Conservation (phyloP, 2,888 invertebrate species). For the Eristalis pertinax region DNA sequence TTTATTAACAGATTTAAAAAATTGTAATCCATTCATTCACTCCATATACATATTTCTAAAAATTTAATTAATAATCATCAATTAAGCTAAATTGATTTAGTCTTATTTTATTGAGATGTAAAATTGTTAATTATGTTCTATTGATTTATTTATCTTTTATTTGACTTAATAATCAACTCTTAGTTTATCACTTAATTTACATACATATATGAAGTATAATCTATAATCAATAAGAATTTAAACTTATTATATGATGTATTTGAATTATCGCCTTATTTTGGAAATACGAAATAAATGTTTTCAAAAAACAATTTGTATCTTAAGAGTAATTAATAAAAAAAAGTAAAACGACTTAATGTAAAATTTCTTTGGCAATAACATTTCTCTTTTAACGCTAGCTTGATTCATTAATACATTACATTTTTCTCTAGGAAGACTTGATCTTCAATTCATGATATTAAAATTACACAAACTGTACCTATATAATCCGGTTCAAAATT, state of each 20-base stretch:
- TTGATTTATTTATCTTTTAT: slow-evolving; percentile 66
- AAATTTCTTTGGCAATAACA: slow-evolving; percentile 72
- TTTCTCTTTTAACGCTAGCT: slow-evolving; percentile 69
- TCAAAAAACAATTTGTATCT: slow-evolving; percentile 33
- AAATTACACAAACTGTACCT: slow-evolving; percentile 67
- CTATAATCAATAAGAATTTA: slow-evolving; percentile 46
- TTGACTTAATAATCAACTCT: slow-evolving; percentile 27
- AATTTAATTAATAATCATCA: slow-evolving; percentile 72
- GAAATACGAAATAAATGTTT: slow-evolving; percentile 32
- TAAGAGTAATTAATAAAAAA: slow-evolving; percentile 64
- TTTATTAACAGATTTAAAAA: slow-evolving; percentile 80
- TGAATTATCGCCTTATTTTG: slow-evolving; percentile 24
- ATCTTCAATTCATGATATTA: slow-evolving; percentile 72
- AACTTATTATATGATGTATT: slow-evolving; percentile 56
- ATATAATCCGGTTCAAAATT: slow-evolving; percentile 53
- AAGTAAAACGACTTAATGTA: slow-evolving; percentile 62
- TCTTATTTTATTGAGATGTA: slow-evolving; percentile 73
- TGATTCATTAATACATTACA: slow-evolving; percentile 63
- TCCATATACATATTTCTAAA: slow-evolving; percentile 68
- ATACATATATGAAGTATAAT: slow-evolving; percentile 29
- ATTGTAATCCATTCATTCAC: slow-evolving; percentile 76
- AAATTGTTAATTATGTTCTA: slow-evolving; percentile 68
- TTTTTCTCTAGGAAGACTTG: slow-evolving; percentile 71
- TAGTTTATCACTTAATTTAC: slow-evolving; percentile 9
- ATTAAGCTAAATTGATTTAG: slow-evolving; percentile 72